Conservation (phyloP, 2,888 invertebrate genomes). For the Agonum fuliginosum region DNA sequence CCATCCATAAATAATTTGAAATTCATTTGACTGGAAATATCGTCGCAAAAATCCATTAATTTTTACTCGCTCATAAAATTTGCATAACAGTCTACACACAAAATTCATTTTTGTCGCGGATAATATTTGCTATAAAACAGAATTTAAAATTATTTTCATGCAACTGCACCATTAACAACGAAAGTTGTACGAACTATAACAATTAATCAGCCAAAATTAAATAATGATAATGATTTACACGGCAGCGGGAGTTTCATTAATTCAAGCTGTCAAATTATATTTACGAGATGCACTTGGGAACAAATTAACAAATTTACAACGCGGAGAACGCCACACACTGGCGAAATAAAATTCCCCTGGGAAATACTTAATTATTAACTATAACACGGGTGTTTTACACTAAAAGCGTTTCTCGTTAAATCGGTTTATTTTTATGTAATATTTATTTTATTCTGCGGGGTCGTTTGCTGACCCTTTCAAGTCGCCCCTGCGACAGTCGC, state of each 20-base stretch:
- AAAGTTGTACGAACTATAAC: background rate
- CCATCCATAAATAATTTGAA: too few relatives aligned
- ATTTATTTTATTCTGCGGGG: constrained; percentile 53
- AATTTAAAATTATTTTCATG: constrained; percentile 1
- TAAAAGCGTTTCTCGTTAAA: constrained; percentile 58
- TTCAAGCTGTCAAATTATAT: constrained; percentile 6
- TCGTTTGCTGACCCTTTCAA: constrained; percentile 53
- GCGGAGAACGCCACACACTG: background rate
- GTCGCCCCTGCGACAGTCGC: constrained; percentile 25
- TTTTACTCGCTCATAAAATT: constrained; percentile 1
- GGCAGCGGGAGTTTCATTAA: constrained; percentile 1
- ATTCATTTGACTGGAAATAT: background rate
- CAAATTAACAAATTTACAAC: constrained; percentile 25
- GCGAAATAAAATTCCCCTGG: constrained; percentile 52
- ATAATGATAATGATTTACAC: constrained; percentile 31
- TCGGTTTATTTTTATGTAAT: constrained; percentile 59
- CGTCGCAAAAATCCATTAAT: background rate
- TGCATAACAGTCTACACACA: background rate
- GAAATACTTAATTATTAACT: constrained; percentile 53
- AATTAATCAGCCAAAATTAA: constrained; percentile 14
- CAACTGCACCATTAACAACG: background rate
- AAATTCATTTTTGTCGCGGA: constrained; percentile 2
- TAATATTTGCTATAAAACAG: background rate
- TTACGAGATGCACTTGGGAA: constrained; percentile 14
- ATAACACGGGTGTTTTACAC: constrained; percentile 51